These are phyloP conservation scores for Platorchestia sp. DNA, from an alignment of 1,140 invertebrate species.

Conservation along the genomic window DNA sequence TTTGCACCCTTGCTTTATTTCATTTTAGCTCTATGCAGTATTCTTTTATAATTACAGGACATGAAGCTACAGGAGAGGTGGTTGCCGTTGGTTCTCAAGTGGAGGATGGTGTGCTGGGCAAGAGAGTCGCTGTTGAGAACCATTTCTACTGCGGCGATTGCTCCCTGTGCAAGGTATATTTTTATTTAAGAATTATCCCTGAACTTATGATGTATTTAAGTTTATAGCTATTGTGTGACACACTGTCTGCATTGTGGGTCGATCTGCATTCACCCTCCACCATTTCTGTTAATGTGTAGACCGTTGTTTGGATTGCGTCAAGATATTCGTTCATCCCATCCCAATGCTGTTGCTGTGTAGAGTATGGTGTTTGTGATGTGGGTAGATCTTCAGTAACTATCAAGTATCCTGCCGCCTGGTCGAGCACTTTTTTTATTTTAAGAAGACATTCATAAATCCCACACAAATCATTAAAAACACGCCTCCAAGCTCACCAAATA, in stretches of 20 bases:
- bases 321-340: too few species aligned
- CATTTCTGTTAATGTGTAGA: too few species aligned
- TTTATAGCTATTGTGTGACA: not conserved
- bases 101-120: conserved; percentile 33
- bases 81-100: conserved; percentile 57
- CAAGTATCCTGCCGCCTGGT: not conserved
- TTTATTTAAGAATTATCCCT: too few species aligned
- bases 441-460: too few species aligned
- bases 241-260: not conserved
- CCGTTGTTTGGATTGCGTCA: too few species aligned
- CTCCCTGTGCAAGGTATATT: conserved; percentile 60
- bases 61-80: conserved; percentile 61
- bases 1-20: not conserved
- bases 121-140: conserved; percentile 61
- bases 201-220: not conserved
- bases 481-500: too few species aligned
- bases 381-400: too few species aligned
- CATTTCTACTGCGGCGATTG: conserved; percentile 61
- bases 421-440: not conserved
- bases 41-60: conserved; percentile 33
- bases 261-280: too few species aligned
- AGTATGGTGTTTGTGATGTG: too few species aligned
- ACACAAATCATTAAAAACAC: too few species aligned
- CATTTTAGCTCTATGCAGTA: not conserved
- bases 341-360: too few species aligned